Evolutionary conservation across 1,140 invertebrate species (phyloP), one percentile per base, ranked within the genome.

Genomic region (Drusus annulatus): DNA sequence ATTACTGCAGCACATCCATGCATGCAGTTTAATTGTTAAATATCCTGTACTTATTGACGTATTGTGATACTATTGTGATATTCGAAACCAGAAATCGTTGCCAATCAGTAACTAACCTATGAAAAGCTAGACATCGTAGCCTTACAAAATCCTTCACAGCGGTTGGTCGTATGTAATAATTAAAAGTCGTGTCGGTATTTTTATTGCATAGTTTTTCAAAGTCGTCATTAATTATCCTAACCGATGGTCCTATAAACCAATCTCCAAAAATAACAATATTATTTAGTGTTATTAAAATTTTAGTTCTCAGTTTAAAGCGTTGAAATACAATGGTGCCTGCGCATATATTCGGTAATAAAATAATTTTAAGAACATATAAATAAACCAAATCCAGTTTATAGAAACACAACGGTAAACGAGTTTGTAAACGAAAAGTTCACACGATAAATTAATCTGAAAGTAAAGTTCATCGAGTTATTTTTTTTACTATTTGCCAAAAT

Each of bases 181-280:
- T 60, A 76, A 60, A 60, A 45, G 23, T 51, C 31, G 56, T 76
- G 56, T 76, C 62, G 56, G 74, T 76, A 76, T 60, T 71, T 71
- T 71, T 71, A 71, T 51, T 71, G 15, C 68, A 10, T 23, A 51
- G 31, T 51, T 23, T 71, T 50, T 65, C 19, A 51, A 71, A 71
- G 68, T 51, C 10, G 68, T 19, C 68, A 71, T 71, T 71, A 71
- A 71, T 71, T 71, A 71, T 51, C 7, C 31, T 1, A 71, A 71
- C 36, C 51, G 68, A 71, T 71, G 45, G 36, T 50, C 36, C 68
- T 17, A 69, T 69, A 71, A 71, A 71, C 68, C 68, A 50, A 71
- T 51, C 68, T 51, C 31, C 36, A 16, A 50, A 71, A 45, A 51
- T 17, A 71, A 71, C 31, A 71, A 23, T 17, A 71, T 71, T 50